Conservation (phyloP, 2,113 vertebrate species). For the Cranoglanis bouderius region DNA sequence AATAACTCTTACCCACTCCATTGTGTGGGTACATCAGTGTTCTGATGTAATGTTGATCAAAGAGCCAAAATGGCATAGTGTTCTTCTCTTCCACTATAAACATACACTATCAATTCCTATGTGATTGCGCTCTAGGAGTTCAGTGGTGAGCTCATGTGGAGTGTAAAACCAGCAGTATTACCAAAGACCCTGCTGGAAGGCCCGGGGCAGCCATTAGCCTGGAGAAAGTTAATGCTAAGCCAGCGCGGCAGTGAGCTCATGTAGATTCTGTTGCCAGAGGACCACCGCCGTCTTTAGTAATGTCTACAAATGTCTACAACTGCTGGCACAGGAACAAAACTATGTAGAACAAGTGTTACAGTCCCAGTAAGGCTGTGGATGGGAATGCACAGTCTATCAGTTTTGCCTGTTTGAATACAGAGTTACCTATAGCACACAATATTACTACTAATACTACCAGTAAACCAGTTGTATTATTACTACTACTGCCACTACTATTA, state of each 20-base stretch:
- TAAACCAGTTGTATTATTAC: neutral
- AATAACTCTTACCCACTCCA: slow-evolving; percentile 17
- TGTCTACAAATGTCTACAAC: slow-evolving; percentile 36
- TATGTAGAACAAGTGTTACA: neutral
- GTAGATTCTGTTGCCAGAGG: slow-evolving; percentile 24
- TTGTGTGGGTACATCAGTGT: slow-evolving; percentile 34
- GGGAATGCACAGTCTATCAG: neutral
- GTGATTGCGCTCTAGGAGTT: slow-evolving; percentile 17
- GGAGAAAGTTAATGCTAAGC: slow-evolving; percentile 27
- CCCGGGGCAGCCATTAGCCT: neutral
- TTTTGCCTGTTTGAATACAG: neutral
- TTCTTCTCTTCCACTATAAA: slow-evolving; percentile 34
- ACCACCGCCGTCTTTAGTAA: slow-evolving; percentile 28
- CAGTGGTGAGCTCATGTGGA: slow-evolving; percentile 41
- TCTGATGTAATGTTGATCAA: slow-evolving; percentile 41
- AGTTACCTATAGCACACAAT: neutral
- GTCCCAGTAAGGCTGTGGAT: neutral
- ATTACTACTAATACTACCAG: neutral
- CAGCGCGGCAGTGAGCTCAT: slow-evolving; percentile 42
- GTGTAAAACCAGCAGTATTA: slow-evolving; percentile 35
- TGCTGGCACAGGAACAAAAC: slow-evolving; percentile 24
- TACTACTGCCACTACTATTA: neutral
- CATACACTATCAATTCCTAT: slow-evolving; percentile 37
- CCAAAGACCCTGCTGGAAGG: slow-evolving; percentile 32
- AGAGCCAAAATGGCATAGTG: slow-evolving; percentile 31